Conservation (phyloP, 1,140 invertebrate species). For the Leguminivora glycinivorella region DNA sequence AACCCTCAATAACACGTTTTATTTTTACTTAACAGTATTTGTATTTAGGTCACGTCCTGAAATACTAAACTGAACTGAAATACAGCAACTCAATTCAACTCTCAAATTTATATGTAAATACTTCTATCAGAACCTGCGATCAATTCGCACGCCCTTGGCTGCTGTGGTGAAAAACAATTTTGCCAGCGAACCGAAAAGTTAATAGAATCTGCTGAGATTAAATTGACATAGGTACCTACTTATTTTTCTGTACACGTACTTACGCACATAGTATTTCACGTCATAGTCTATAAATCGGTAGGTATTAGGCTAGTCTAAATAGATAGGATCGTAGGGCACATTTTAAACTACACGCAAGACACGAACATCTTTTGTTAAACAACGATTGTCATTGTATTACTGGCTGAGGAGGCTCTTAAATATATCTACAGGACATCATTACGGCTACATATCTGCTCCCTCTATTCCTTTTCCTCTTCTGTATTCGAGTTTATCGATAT, state of each 20-base stretch:
- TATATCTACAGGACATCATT: no score
- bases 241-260: neutral
- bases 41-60: neutral
- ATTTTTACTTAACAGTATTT: neutral
- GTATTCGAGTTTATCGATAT: no score
- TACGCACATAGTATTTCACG: no score
- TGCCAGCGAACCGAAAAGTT: conserved; percentile 8
- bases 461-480: no score
- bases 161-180: conserved; percentile 16
- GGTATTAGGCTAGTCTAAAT: no score
- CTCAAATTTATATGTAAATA: conserved; percentile 11
- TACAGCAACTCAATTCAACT: neutral
- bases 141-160: conserved; percentile 4
- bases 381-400: no score
- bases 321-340: no score
- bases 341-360: no score
- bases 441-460: no score
- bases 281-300: no score
- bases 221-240: neutral
- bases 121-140: conserved; percentile 12
- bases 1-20: neutral
- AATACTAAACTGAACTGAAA: neutral
- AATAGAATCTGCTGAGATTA: conserved; percentile 6
- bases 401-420: no score
- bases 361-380: no score